Percentiles rank a stretch among this genome's conserved stretches.
Conservation (phyloP, 1,140 invertebrate genomes). For the Conopomorpha cramerella region DNA sequence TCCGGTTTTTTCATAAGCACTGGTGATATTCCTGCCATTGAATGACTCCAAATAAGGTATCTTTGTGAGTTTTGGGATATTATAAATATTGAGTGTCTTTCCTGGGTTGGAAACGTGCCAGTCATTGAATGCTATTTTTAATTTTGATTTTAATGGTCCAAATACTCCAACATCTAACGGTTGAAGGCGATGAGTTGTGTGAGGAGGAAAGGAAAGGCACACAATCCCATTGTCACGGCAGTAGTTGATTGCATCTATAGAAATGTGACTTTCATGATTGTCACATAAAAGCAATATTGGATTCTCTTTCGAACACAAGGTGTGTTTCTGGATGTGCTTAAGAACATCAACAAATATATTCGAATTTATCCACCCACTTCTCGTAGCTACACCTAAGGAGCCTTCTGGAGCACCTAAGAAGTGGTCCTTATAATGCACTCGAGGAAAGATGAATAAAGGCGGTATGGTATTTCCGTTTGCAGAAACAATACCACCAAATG, state of each 20-base stretch:
- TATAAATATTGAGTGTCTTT: slow-evolving; percentile 24
- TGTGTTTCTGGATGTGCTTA: slow-evolving; percentile 27
- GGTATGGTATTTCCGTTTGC: slow-evolving; percentile 34
- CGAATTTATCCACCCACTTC: slow-evolving; percentile 54
- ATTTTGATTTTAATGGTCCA: slow-evolving; percentile 25
- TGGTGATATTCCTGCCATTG: slow-evolving; percentile 18
- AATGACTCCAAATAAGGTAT: slow-evolving; percentile 25
- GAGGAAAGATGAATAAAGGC: slow-evolving; percentile 29
- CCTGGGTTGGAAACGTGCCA: slow-evolving; percentile 38
- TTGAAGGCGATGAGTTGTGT: slow-evolving; percentile 24
- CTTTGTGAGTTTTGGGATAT: slow-evolving; percentile 25
- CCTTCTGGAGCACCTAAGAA: slow-evolving; percentile 41
- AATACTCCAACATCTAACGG: slow-evolving; percentile 29
- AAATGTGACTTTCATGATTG: slow-evolving; percentile 9
- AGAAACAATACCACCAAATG: slow-evolving; percentile 26
- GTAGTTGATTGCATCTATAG: slow-evolving; percentile 6
- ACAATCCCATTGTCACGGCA: slow-evolving; percentile 6
- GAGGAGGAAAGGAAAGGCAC: slow-evolving; percentile 9
- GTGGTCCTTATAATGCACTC: slow-evolving; percentile 21
- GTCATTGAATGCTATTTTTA: slow-evolving; percentile 12
- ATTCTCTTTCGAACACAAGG: slow-evolving; percentile 21
- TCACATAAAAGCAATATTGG: slow-evolving; percentile 13
- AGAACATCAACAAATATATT: slow-evolving; percentile 38
- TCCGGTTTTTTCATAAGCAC: slow-evolving; percentile 16
- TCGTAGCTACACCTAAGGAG: slow-evolving; percentile 30